These are phyloP conservation scores for Halcyon badia DNA, from an alignment of 2,797 vertebrate species.

Conservation along the genomic window DNA sequence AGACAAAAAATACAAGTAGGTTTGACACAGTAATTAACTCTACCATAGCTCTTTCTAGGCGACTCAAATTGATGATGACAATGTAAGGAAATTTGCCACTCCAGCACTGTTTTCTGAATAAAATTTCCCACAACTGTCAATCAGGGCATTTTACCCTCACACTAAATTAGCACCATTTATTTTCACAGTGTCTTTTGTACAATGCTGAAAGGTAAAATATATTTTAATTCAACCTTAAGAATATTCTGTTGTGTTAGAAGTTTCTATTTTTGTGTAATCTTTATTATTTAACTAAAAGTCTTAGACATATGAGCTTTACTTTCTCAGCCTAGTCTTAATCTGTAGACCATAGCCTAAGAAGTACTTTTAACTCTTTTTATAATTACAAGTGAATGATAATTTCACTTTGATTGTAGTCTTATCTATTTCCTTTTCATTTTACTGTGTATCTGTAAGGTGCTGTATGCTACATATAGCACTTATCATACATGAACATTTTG, in stretches of 20 bases:
- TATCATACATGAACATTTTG: not conserved
- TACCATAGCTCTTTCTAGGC: conserved; percentile 37
- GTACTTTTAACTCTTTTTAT: not conserved
- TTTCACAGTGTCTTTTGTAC: conserved; percentile 44
- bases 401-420: not conserved
- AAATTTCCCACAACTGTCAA: conserved; percentile 56
- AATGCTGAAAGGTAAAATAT: conserved; percentile 9
- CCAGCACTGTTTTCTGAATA: conserved; percentile 45
- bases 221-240: conserved; percentile 6
- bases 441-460: not conserved
- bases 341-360: not conserved
- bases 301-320: not conserved
- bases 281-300: not conserved
- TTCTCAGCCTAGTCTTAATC: not conserved
- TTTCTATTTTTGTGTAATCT: not conserved
- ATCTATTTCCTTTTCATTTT: not conserved
- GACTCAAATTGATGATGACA: conserved; percentile 54
- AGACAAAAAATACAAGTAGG: not conserved
- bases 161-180: conserved; percentile 53
- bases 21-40: conserved; percentile 54
- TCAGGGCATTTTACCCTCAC: conserved; percentile 28
- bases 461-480: not conserved
- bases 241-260: not conserved
- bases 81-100: conserved; percentile 22
- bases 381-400: not conserved